A percentile compares a stretch with the other conserved stretches of the same genome.
phyloP scores from a whole-genome alignment of 2,888 invertebrate genomes.

The Lasioglossum villosulum region DNA sequence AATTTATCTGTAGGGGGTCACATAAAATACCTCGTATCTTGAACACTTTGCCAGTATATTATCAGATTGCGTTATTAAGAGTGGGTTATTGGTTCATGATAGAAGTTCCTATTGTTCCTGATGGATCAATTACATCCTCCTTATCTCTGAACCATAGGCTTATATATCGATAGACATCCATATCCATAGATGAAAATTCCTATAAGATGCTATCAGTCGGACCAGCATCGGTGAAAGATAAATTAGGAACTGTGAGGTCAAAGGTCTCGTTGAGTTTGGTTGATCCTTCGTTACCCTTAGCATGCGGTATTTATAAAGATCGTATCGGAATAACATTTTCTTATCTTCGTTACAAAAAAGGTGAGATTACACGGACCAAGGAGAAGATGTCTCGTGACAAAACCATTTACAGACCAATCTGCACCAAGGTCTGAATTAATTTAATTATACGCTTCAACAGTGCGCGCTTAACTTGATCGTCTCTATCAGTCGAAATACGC shows the following conservation, averaged over 20 bases:
- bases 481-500: neutral
- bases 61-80: neutral
- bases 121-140: neutral
- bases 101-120: neutral
- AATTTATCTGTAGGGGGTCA: neutral
- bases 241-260: neutral
- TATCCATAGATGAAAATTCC: neutral
- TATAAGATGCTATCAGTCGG: neutral
- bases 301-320: conserved; percentile 12
- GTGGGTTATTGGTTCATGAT: neutral
- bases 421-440: conserved; percentile 28
- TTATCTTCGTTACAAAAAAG: conserved; percentile 21
- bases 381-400: neutral
- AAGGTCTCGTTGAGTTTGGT: conserved; percentile 16
- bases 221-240: neutral
- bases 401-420: neutral
- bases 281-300: neutral
- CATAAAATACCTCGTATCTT: neutral
- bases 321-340: conserved; percentile 20
- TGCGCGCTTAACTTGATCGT: neutral
- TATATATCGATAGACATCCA: too few species aligned
- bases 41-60: neutral
- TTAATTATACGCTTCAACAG: conserved; percentile 18
- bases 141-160: neutral
- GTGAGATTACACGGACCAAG: neutral